These are phyloP conservation scores for Cairina moschata DNA, from an alignment of 2,113 vertebrate genomes.

Conservation along the genomic window DNA sequence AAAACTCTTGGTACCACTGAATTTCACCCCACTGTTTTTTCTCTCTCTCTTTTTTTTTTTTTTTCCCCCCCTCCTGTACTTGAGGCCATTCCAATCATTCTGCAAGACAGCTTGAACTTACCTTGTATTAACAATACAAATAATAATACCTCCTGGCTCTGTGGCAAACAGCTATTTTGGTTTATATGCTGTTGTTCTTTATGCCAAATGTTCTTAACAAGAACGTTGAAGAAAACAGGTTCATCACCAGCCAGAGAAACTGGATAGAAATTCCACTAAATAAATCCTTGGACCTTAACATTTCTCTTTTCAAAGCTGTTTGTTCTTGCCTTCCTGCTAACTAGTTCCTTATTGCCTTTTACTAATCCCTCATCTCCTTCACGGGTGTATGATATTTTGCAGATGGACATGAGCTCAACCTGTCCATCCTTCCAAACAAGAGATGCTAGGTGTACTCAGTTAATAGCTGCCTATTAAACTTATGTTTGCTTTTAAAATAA, in stretches of 20 bases:
- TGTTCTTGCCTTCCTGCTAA: slow-evolving; percentile 42
- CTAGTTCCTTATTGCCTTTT: slow-evolving; percentile 60
- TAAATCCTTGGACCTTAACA: slow-evolving; percentile 51
- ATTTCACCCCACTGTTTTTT: not conserved
- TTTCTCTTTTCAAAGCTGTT: slow-evolving; percentile 41
- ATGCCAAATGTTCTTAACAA: not conserved
- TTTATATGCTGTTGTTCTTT: not conserved
- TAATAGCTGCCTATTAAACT: not conserved
- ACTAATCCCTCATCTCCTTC: slow-evolving; percentile 64
- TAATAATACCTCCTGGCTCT: not conserved
- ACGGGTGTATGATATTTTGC: slow-evolving; percentile 61
- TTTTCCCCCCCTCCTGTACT: slow-evolving; percentile 19
- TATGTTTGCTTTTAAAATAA: slow-evolving; percentile 49
- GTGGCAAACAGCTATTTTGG: not conserved
- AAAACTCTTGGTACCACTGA: not conserved
- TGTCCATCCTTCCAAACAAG: slow-evolving; percentile 36
- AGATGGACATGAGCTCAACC: slow-evolving; percentile 16
- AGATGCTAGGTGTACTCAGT: not conserved
- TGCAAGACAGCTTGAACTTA: not conserved
- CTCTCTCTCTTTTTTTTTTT: slow-evolving; percentile 29
- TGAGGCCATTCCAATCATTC: not conserved
- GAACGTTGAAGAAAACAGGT: slow-evolving; percentile 25
- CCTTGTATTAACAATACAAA: not conserved
- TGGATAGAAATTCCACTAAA: slow-evolving; percentile 20
- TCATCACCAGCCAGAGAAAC: slow-evolving; percentile 19